These are phyloP conservation scores for Aptenodytes patagonicus DNA, from an alignment of 2,113 vertebrate species.

Conservation along the genomic window DNA sequence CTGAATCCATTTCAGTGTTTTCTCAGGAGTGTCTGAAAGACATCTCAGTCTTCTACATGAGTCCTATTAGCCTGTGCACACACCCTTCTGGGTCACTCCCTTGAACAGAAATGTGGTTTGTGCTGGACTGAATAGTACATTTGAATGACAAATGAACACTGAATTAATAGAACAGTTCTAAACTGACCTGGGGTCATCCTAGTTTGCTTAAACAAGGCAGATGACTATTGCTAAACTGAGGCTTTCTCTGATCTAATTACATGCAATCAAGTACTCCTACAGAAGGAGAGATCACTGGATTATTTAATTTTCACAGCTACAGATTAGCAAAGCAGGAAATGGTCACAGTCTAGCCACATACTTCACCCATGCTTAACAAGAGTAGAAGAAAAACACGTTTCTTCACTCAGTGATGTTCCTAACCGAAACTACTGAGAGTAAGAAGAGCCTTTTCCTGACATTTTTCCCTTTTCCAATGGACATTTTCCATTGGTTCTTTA, in stretches of 20 bases:
- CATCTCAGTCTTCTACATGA: not conserved
- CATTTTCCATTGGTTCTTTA: not conserved
- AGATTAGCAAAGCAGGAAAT: not conserved
- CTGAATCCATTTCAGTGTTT: not conserved
- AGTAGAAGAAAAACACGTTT: not conserved
- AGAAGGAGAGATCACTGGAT: not conserved
- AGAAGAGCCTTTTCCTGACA: not conserved
- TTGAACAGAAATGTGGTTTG: not conserved
- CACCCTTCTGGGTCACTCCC: not conserved
- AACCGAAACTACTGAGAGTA: not conserved
- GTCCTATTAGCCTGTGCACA: not conserved
- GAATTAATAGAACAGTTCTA: not conserved
- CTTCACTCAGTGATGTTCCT: not conserved
- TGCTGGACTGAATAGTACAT: not conserved
- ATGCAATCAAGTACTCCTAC: not conserved
- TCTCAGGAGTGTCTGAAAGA: not conserved
- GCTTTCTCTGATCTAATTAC: not conserved
- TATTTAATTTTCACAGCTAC: not conserved
- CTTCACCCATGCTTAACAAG: not conserved
- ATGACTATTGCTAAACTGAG: not conserved
- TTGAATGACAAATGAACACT: not conserved
- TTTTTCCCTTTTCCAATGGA: not conserved
- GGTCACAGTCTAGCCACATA: not conserved
- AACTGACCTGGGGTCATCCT: not conserved
- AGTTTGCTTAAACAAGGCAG: not conserved